Conservation (phyloP, 1,140 invertebrate genomes). For the Dreissena rostriformis region DNA sequence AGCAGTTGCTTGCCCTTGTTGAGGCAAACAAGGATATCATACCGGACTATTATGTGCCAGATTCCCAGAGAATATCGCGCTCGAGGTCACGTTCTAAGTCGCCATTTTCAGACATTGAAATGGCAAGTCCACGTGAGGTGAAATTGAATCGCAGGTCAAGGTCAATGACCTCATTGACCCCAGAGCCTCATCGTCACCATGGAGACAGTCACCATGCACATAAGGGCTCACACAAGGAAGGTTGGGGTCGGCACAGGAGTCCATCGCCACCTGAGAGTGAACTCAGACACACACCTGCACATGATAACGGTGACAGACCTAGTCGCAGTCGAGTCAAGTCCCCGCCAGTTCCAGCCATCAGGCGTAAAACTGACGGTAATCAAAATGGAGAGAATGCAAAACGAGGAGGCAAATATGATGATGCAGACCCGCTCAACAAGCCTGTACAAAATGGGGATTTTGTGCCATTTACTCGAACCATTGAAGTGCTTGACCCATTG, state of each 20-base stretch:
- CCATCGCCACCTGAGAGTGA: not conserved
- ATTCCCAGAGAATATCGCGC: constrained; percentile 42
- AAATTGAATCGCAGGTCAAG: constrained; percentile 53
- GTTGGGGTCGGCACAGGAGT: not conserved
- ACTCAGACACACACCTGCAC: not conserved
- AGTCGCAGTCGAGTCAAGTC: constrained; percentile 38
- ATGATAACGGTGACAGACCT: not conserved
- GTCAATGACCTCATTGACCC: constrained; percentile 68
- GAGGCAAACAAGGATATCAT: constrained; percentile 74
- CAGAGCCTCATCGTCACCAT: constrained; percentile 27
- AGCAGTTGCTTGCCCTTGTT: constrained; percentile 69
- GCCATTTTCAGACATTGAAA: constrained; percentile 62
- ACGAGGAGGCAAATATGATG: constrained; percentile 61
- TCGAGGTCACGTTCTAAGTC: constrained; percentile 54
- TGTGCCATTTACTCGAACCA: constrained; percentile 79
- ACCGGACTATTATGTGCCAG: constrained; percentile 62
- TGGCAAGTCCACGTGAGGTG: constrained; percentile 56
- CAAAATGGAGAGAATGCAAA: constrained; percentile 37
- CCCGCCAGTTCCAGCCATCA: constrained; percentile 74
- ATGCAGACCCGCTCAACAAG: constrained; percentile 58
- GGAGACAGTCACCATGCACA: constrained; percentile 9
- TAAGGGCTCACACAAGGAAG: constrained; percentile 13
- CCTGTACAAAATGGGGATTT: constrained; percentile 72
- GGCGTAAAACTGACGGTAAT: constrained; percentile 62
- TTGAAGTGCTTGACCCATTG: constrained; percentile 78